Conservation (phyloP, 2,888 invertebrate genomes). For the Tetrapedia diversipes region DNA sequence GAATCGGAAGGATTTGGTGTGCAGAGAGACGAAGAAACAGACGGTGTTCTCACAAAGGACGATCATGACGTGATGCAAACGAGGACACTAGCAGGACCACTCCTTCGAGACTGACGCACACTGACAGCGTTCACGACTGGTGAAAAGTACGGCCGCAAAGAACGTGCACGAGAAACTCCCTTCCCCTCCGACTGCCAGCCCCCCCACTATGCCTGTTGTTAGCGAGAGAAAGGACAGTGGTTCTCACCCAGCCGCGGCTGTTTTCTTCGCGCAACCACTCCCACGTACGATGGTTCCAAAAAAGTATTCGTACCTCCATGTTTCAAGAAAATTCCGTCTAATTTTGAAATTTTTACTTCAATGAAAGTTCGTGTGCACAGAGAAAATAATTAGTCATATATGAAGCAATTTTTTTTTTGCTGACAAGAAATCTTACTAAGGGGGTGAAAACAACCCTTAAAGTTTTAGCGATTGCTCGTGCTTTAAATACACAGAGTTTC, state of each 20-base stretch:
- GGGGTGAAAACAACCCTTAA: too few species aligned
- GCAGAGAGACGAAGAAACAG: too few species aligned
- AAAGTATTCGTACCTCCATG: too few species aligned
- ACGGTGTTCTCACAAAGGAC: constrained; percentile 14
- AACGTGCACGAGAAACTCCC: constrained; percentile 70
- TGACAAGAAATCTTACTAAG: too few species aligned
- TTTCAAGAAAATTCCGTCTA: too few species aligned
- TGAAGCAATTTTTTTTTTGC: too few species aligned
- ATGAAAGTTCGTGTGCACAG: too few species aligned
- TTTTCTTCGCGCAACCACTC: constrained; percentile 46
- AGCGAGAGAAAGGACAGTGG: constrained; percentile 81
- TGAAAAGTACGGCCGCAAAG: constrained; percentile 74
- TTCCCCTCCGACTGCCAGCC: constrained; percentile 48
- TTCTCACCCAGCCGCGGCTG: constrained; percentile 69
- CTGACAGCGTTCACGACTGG: constrained; percentile 76
- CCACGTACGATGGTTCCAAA: constrained; percentile 49
- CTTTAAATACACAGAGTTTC: too few species aligned
- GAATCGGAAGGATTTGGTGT: too few species aligned
- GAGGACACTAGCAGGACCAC: constrained; percentile 62
- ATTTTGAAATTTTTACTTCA: too few species aligned
- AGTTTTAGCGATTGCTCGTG: too few species aligned
- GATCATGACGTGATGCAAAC: constrained; percentile 39
- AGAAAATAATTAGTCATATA: too few species aligned
- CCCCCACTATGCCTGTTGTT: constrained; percentile 65
- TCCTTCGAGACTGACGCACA: constrained; percentile 71